A percentile compares a stretch with the other conserved stretches of the same genome.
These are phyloP conservation scores for Gymnogyps californianus DNA, from an alignment of 2,113 vertebrate species.

Conservation along the genomic window DNA sequence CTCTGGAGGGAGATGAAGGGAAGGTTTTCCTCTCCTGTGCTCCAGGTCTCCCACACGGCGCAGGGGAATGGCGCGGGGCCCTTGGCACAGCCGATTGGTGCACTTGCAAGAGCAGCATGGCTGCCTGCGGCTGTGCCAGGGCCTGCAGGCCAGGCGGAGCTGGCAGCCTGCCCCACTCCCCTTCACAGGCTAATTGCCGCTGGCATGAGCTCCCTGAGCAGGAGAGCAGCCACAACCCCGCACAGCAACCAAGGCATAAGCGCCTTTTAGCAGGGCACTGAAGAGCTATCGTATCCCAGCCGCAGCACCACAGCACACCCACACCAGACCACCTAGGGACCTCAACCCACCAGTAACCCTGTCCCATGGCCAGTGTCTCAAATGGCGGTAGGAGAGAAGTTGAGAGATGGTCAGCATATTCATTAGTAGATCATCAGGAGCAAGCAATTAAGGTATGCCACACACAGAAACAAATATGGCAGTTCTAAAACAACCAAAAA, in stretches of 20 bases:
- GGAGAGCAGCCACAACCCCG: neutral
- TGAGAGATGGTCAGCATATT: neutral
- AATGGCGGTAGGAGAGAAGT: neutral
- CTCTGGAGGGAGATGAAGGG: neutral
- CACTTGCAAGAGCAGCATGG: neutral
- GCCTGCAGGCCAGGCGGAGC: neutral
- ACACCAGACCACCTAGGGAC: neutral
- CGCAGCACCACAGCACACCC: neutral
- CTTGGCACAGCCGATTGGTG: neutral
- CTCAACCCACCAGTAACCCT: neutral
- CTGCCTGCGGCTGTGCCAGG: neutral
- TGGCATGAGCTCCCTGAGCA: neutral
- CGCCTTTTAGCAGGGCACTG: neutral
- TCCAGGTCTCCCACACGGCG: neutral
- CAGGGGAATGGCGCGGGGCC: rapidly evolving
- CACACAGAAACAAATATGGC: neutral
- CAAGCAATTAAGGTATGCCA: neutral
- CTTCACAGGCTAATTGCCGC: rapidly evolving
- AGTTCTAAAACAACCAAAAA: neutral
- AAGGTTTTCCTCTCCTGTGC: neutral
- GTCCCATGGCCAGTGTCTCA: rapidly evolving
- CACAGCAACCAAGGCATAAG: neutral
- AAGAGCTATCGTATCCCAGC: rapidly evolving
- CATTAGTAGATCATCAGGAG: neutral
- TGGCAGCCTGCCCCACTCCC: neutral